Percentiles rank a stretch among this genome's conserved stretches.
Evolutionary conservation across 2,888 invertebrate genomes (phyloP).

Genomic region (Protophormia terraenovae): DNA sequence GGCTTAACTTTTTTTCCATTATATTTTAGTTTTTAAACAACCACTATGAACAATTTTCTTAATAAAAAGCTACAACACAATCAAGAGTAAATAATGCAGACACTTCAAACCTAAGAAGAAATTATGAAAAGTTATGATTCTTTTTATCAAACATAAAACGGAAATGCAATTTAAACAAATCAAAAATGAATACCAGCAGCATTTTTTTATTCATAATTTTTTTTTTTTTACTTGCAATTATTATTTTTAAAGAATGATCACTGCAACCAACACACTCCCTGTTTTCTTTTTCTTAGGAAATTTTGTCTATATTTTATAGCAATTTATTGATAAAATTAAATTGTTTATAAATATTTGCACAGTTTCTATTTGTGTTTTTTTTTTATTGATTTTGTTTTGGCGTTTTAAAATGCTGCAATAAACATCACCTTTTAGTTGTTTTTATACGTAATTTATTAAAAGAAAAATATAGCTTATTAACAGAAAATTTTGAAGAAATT

Average conservation of each 20-base stretch:
- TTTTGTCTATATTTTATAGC: not conserved
- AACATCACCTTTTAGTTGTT: constrained; percentile 24
- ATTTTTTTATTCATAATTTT: not conserved
- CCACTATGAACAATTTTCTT: constrained; percentile 10
- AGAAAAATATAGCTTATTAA: not conserved
- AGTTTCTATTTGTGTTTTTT: not conserved
- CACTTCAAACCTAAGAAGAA: constrained; percentile 16
- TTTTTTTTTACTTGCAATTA: not conserved
- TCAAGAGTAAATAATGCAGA: not conserved
- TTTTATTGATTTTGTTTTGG: not conserved
- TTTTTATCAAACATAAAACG: constrained; percentile 23
- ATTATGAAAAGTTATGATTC: constrained; percentile 4
- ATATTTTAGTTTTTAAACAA: not conserved
- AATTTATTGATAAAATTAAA: not conserved
- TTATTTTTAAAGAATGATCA: too few species aligned
- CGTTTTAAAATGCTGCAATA: not conserved
- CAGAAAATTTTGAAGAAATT: not conserved
- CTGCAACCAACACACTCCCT: not conserved
- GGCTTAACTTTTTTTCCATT: not conserved
- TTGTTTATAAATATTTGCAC: constrained; percentile 19
- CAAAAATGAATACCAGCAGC: not conserved
- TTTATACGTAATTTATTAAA: not conserved
- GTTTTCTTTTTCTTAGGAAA: not conserved
- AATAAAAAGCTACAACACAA: too few species aligned
- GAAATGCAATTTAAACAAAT: constrained; percentile 39